Evolutionary conservation across 2,888 invertebrate genomes (phyloP), one percentile per base, ranked within the genome.

Genomic region (Amiota minor): DNA sequence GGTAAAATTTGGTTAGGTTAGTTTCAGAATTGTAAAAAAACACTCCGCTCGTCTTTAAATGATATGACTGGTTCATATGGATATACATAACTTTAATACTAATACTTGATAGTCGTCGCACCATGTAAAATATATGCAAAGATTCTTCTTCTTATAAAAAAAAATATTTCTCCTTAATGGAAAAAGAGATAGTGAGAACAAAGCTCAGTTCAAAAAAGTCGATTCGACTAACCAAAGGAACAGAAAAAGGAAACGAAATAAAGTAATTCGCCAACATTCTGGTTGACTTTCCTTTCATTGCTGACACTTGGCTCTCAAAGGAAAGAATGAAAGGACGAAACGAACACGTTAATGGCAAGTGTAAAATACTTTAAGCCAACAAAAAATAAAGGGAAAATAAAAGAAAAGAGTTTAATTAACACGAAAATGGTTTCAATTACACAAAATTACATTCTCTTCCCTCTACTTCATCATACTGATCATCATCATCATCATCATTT

Each of bases 361-460:
- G 85, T 83, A 83, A 83, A 83, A 83, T 85, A 81, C 81, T 86
- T 83, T 86, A 83, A 83, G 83, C 82, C 81, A 79, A 50, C 68
- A 74, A 56, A 72, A 35, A 35, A 2, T 6, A 35, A 35, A 35
- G 6, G 6, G 6, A 35, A 35, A 35, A 35, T 6, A 35, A 35
- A 79, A 79, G 73, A 82, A 78, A 86, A 83, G 86, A 86, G 83
- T 86, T 83, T 83, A 83, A 83, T 83, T 83, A 83, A 83, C 83
- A 83, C 83, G 86, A 83, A 83, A 83, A 83, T 86, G 86, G 83
- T 83, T 83, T 83, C 83, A 83, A 83, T 83, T 83, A 83, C 83
- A 83, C 81, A 81, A 83, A 83, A 83, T 83, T 83, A 83, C 86
- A 85, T 85, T 83, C 50, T 84, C 82, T 82, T 83, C 76, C 75